Conservation (phyloP, 2,797 vertebrate species). For the Loris lydekkerianus region DNA sequence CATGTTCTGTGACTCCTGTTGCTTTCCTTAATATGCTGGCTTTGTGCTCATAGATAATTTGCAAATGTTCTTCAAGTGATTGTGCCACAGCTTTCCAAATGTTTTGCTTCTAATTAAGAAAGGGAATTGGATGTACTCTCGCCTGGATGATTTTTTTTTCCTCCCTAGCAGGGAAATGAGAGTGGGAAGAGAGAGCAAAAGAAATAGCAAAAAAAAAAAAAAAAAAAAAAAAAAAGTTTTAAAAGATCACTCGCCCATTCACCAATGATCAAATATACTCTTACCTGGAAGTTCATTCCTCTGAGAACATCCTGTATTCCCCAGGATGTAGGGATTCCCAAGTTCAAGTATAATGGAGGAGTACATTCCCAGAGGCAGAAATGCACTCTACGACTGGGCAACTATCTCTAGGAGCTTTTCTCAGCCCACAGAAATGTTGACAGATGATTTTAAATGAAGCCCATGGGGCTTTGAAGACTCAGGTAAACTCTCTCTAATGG, state of each 20-base stretch:
- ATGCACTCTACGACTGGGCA: no score
- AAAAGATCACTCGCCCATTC: neutral
- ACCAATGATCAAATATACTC: neutral
- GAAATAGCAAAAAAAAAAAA: neutral
- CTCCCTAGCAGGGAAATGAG: neutral
- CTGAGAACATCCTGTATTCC: neutral
- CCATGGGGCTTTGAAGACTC: neutral
- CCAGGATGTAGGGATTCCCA: neutral
- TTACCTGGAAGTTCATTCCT: neutral
- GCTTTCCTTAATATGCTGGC: neutral
- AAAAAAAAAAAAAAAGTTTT: neutral
- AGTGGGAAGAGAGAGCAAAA: slow-evolving; percentile 33
- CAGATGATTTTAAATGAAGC: neutral
- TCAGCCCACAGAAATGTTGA: neutral
- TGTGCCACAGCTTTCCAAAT: neutral
- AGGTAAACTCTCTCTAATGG: no score
- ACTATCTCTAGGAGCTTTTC: neutral
- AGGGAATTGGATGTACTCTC: slow-evolving; percentile 61
- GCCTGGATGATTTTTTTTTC: slow-evolving; percentile 10
- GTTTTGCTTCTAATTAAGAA: slow-evolving; percentile 42
- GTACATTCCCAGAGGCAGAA: fast-evolving
- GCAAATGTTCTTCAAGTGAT: neutral
- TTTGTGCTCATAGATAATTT: neutral
- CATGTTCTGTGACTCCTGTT: fast-evolving
- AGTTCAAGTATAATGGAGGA: neutral